A percentile compares a stretch with the other conserved stretches of the same genome.
phyloP scores from a whole-genome alignment of 2,113 vertebrate genomes.

The Pelusios castaneus region DNA sequence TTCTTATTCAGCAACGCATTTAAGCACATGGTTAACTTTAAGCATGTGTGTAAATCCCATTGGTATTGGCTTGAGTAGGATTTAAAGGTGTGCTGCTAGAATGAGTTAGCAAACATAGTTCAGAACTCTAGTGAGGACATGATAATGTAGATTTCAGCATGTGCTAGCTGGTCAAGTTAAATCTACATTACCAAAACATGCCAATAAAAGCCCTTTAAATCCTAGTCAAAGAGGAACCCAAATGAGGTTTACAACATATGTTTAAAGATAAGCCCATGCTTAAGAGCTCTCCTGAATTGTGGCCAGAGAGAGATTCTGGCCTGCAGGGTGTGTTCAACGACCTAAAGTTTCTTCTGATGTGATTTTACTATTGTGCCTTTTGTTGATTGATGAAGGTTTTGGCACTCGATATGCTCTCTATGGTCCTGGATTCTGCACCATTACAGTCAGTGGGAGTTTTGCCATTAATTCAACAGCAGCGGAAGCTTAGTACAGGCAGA shows the following conservation, averaged over 20 bases:
- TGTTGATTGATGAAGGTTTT: not conserved
- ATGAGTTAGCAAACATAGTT: constrained; percentile 61
- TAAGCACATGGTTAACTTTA: constrained; percentile 32
- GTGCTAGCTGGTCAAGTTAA: constrained; percentile 22
- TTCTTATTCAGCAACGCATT: constrained; percentile 49
- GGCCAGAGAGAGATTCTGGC: rapidly evolving
- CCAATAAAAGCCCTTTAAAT: constrained; percentile 33
- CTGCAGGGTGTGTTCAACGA: not conserved
- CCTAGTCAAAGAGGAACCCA: not conserved
- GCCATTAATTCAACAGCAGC: not conserved
- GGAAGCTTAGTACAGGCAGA: not conserved
- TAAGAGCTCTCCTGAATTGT: not conserved
- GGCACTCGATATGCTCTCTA: rapidly evolving
- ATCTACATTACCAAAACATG: constrained; percentile 28
- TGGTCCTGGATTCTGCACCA: not conserved
- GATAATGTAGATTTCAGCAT: constrained; percentile 22
- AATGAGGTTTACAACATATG: not conserved
- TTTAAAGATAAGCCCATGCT: not conserved
- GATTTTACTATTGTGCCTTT: not conserved
- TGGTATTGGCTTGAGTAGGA: constrained; percentile 58
- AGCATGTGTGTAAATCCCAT: not conserved
- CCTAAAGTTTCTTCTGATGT: not conserved
- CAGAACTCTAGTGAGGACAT: constrained; percentile 39
- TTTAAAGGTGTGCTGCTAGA: constrained; percentile 53
- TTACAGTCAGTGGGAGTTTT: not conserved